A percentile compares a stretch with the other conserved stretches of the same genome.
These are phyloP conservation scores for Isurus oxyrinchus DNA, from an alignment of 2,113 vertebrate genomes.

Conservation along the genomic window DNA sequence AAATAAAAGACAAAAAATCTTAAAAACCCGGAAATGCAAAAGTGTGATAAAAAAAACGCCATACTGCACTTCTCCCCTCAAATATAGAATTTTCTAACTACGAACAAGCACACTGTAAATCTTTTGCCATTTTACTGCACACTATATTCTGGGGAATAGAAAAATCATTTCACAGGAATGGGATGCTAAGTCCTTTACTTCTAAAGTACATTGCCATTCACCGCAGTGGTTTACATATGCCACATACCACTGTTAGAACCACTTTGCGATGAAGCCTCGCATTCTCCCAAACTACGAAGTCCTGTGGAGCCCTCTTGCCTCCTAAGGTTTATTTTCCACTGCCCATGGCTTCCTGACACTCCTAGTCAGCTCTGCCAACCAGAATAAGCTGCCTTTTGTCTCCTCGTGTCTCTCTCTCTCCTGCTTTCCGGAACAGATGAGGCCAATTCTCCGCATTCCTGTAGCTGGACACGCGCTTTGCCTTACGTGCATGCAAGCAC, in stretches of 20 bases:
- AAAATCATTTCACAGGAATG: background rate
- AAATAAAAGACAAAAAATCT: background rate
- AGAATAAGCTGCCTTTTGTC: constrained; percentile 17
- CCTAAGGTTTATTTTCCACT: constrained; percentile 7
- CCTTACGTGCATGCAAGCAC: no score
- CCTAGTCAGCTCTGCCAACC: background rate
- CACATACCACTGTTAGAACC: background rate
- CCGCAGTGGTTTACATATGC: background rate
- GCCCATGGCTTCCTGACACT: background rate
- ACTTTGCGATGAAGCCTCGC: background rate
- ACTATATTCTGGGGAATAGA: background rate
- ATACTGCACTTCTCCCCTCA: background rate
- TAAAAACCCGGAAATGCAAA: background rate
- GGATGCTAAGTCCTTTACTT: background rate
- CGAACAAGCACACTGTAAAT: background rate
- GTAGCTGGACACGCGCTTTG: background rate
- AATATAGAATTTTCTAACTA: background rate
- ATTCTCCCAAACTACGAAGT: background rate
- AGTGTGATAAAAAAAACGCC: background rate
- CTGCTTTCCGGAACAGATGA: background rate
- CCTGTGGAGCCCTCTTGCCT: background rate
- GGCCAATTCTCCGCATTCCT: background rate
- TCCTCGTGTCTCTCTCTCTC: background rate
- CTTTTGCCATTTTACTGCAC: background rate
- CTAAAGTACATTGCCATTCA: background rate